These are phyloP conservation scores for Caenorhabditis virilis DNA, from an alignment of 2,888 invertebrate species.

Conservation along the genomic window DNA sequence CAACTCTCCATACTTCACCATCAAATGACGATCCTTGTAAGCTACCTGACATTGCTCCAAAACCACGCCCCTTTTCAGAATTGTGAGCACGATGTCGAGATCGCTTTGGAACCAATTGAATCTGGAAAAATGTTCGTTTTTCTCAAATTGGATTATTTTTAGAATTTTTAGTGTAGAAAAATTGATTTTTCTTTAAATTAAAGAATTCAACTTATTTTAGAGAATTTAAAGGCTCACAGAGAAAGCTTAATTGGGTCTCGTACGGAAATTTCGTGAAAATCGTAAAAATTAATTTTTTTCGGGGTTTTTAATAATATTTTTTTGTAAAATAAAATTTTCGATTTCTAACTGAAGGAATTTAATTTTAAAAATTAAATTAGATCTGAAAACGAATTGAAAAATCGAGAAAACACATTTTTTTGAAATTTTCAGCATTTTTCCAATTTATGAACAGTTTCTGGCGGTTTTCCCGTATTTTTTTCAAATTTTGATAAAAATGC, in stretches of 20 bases:
- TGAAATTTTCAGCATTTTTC: no score
- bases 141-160: neutral
- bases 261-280: no score
- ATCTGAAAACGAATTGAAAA: no score
- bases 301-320: no score
- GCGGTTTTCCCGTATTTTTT: no score
- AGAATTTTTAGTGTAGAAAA: neutral
- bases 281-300: neutral
- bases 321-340: conserved; percentile 6
- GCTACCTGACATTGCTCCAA: conserved; percentile 71
- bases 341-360: no score
- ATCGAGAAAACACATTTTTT: no score
- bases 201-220: neutral
- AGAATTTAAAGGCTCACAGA: neutral
- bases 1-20: conserved; percentile 74
- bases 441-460: no score
- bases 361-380: no score
- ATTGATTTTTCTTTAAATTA: neutral
- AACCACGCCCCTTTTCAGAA: conserved; percentile 76
- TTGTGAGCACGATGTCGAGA: conserved; percentile 77
- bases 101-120: conserved; percentile 62
- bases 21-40: conserved; percentile 70
- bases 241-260: no score
- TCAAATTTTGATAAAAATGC: no score
- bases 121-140: conserved; percentile 17